Evolutionary conservation across 2,113 vertebrate genomes (phyloP).

Genomic region (Lamprotornis superbus): DNA sequence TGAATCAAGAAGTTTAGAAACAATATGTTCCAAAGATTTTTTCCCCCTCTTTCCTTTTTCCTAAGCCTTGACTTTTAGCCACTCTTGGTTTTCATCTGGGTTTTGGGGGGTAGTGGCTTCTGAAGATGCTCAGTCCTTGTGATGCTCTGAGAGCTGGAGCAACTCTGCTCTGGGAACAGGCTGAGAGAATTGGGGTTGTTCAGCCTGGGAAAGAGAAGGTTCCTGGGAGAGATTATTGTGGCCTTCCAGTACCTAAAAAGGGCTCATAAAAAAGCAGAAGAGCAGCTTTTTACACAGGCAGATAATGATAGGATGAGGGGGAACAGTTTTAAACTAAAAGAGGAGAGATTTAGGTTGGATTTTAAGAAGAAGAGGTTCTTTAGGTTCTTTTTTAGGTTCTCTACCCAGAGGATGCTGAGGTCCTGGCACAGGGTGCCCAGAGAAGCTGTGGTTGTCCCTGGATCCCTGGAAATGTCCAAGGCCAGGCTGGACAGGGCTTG

Average conservation of each 20-base stretch:
- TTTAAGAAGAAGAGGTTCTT: neutral
- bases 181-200: too few species aligned
- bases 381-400: neutral
- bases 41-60: neutral
- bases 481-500: accelerated
- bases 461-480: neutral
- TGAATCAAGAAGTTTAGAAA: neutral
- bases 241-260: neutral
- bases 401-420: neutral
- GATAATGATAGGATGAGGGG: neutral
- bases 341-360: neutral
- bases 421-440: neutral
- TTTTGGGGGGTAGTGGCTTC: neutral
- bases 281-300: neutral
- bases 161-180: neutral
- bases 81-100: neutral
- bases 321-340: neutral
- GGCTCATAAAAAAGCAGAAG: neutral
- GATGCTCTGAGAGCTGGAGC: neutral
- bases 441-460: neutral
- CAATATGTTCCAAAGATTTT: neutral
- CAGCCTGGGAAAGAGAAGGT: neutral
- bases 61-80: neutral
- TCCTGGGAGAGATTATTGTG: neutral
- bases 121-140: neutral